These are phyloP conservation scores for Pterostichus madidus DNA, from an alignment of 2,888 invertebrate species.

Conservation along the genomic window DNA sequence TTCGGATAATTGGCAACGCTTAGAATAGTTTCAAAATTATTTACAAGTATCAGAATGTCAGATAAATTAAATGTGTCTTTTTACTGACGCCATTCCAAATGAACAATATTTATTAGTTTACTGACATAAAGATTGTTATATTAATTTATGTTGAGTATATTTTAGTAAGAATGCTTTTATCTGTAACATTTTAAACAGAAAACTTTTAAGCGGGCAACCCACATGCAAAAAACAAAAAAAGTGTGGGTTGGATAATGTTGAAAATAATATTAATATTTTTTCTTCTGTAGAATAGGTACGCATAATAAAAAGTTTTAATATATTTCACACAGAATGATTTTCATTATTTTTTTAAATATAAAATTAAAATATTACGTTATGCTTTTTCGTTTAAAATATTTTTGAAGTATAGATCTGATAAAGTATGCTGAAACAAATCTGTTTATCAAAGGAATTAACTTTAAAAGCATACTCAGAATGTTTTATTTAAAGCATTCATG, in stretches of 20 bases:
- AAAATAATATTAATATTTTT: not conserved
- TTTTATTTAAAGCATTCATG: no score
- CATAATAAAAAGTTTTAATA: no score
- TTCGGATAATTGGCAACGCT: slow-evolving; percentile 15
- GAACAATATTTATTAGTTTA: not conserved
- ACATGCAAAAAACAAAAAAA: slow-evolving; percentile 5
- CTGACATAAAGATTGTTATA: not conserved
- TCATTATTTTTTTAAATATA: no score
- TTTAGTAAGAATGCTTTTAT: not conserved
- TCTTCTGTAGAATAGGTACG: not conserved
- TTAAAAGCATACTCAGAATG: no score
- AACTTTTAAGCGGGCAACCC: not conserved
- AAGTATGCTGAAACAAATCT: no score
- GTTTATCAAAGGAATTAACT: no score
- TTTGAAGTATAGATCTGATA: no score
- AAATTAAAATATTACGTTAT: no score
- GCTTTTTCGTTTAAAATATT: no score
- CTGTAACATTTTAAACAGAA: slow-evolving; percentile 7
- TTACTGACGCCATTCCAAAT: not conserved
- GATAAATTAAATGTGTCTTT: not conserved
- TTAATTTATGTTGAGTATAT: not conserved
- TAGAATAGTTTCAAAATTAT: slow-evolving; percentile 15
- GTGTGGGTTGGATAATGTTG: no score
- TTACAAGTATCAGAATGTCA: slow-evolving; percentile 4
- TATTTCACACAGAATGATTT: no score